Base-by-base conservation (phyloP, 2,797 vertebrate genomes). In the Varecia variegata region DNA sequence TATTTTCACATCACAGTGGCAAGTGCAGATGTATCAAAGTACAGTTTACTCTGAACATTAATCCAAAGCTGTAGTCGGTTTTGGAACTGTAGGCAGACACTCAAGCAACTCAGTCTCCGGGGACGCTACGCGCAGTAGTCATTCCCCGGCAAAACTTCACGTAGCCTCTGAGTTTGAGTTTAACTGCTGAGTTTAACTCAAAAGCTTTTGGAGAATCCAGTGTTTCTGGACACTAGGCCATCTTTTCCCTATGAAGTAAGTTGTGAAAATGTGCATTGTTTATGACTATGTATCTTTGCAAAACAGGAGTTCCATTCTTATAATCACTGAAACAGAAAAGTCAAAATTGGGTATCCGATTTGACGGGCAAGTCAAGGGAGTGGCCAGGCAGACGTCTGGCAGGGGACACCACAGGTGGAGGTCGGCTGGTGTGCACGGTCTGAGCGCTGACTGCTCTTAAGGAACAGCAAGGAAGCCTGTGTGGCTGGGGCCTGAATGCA, bases 41-140 rank as follows among this genome's bases (percentile, higher is more conserved):
- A 30, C 5, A 50, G 4, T 11, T 54, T 4, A 20, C 38, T 68
- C 3, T 71, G 32, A 14, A 25, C 8, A 3, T n/a, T 15, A 9
- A 52, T 30, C 73, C 35, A 4, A 38, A 82, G n/a, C 20, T 1
- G 0, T 7, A 0, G 8, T 35, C 1, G 4, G 10, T 62, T 50
- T 32, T 30, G 0, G 67, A 27, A 14, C 25, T 8, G 1, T 2
- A 10, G 18, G 4, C 12, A 6, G 23, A 11, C 0, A 8, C 32
- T 77, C 23, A 32, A 12, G 12, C 40, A 7, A 18, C 40, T 3
- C 50, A 11, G 0, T 35, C 25, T 35, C 6, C 0, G 18, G 12
- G 5, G 81, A n/a, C 18, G 25, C 23, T 17, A 7, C 9, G 10
- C 68, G 54, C 65, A 0, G 5, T 1, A 7, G 1, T 9, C 23